Conservation (phyloP, 2,113 vertebrate species). For the Ptychochromis oligacanthus region DNA sequence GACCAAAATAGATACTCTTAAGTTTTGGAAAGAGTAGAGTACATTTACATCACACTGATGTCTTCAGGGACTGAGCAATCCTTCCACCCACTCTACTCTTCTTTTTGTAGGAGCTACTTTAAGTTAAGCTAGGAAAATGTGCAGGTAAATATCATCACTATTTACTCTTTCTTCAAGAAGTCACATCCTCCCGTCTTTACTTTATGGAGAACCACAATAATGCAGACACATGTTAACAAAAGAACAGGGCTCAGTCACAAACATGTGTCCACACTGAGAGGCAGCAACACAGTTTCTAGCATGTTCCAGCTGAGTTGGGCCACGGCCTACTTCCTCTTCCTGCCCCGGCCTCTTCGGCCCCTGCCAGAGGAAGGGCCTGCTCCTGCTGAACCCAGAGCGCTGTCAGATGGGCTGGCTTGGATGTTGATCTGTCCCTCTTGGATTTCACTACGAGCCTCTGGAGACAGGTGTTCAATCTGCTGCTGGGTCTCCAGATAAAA, state of each 20-base stretch:
- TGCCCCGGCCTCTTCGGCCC: conserved; percentile 88
- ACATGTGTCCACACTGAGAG: not conserved
- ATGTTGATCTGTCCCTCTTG: conserved; percentile 99
- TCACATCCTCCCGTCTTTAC: not conserved
- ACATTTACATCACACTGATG: conserved; percentile 17
- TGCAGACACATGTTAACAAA: not conserved
- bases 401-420: conserved; percentile 74
- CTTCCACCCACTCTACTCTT: not conserved
- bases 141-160: conserved; percentile 2
- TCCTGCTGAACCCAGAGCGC: conserved; percentile 19
- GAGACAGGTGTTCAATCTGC: conserved; percentile 91
- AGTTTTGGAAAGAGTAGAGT: not conserved
- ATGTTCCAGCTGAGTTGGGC: not conserved
- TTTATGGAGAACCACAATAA: not conserved
- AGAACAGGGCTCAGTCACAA: not conserved
- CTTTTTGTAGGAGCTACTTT: not conserved
- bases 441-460: conserved; percentile 90
- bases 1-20: conserved; percentile 17
- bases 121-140: not conserved
- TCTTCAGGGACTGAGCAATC: not conserved
- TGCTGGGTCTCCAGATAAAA: conserved; percentile 95
- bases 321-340: conserved; percentile 87
- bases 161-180: not conserved
- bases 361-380: conserved; percentile 78
- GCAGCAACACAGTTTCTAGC: not conserved